Conservation (phyloP, 2,113 vertebrate species). For the Aegotheles bennettii region DNA sequence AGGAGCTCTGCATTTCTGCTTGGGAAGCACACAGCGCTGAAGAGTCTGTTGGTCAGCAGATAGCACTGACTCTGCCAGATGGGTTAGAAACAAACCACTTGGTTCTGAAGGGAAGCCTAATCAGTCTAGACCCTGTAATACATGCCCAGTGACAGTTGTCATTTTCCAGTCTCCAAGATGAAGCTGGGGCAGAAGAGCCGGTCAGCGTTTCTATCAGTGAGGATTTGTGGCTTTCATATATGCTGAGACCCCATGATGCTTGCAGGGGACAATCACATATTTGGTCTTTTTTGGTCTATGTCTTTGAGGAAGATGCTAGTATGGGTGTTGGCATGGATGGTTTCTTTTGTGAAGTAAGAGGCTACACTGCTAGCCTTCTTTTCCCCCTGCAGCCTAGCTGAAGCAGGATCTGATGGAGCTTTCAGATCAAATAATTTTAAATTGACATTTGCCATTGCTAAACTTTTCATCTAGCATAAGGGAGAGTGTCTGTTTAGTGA, state of each 20-base stretch:
- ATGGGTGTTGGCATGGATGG: neutral
- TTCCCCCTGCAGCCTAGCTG: neutral
- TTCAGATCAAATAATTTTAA: conserved; percentile 22
- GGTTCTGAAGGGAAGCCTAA: neutral
- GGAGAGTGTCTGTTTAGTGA: conserved; percentile 30
- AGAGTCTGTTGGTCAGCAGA: neutral
- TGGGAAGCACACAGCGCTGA: neutral
- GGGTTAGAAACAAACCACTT: neutral
- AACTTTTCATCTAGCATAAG: conserved; percentile 37
- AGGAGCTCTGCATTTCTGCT: neutral
- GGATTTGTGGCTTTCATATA: neutral
- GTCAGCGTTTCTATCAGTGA: neutral
- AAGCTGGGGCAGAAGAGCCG: neutral
- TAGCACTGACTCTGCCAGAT: neutral
- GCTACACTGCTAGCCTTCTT: neutral
- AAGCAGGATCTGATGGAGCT: neutral
- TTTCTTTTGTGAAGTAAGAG: neutral
- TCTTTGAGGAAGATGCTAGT: neutral
- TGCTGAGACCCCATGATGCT: fast-evolving
- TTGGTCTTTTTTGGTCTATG: neutral
- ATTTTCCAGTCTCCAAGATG: neutral
- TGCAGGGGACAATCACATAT: neutral
- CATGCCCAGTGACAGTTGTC: neutral
- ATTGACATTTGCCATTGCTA: conserved; percentile 41
- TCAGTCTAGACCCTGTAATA: neutral